These are phyloP conservation scores for Scalopus aquaticus DNA, from an alignment of 2,113 vertebrate species.

Conservation along the genomic window DNA sequence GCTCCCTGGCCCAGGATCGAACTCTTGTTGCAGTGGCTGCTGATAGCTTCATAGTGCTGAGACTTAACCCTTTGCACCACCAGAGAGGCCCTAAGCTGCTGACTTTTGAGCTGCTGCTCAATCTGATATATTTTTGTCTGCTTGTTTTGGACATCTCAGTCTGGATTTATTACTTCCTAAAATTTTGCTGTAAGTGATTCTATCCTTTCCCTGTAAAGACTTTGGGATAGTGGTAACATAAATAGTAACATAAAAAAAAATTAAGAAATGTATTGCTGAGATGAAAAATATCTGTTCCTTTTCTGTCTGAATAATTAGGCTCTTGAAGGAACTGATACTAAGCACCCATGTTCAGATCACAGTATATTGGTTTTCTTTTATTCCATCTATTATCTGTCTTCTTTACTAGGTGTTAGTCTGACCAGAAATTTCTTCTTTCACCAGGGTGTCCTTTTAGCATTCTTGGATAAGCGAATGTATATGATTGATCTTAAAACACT, in stretches of 20 bases:
- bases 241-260: not conserved
- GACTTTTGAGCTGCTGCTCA: not conserved
- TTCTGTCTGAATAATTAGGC: not conserved
- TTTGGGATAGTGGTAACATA: not conserved
- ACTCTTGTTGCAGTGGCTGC: no score
- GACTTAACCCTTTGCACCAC: no score
- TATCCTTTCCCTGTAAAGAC: not conserved
- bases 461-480: not conserved
- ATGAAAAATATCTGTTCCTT: constrained; percentile 38
- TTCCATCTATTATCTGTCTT: not conserved
- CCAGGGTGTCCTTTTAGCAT: not conserved
- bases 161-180: not conserved
- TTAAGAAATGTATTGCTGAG: not conserved
- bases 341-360: not conserved
- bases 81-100: no score
- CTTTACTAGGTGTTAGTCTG: not conserved
- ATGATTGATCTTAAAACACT: not conserved
- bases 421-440: not conserved
- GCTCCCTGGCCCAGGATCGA: no score
- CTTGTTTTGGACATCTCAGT: not conserved
- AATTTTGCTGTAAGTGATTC: not conserved
- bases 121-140: not conserved
- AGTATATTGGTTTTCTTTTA: constrained; percentile 30
- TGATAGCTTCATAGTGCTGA: no score
- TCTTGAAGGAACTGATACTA: not conserved